Evolutionary conservation across 2,888 invertebrate species (phyloP).

Genomic region (Frankliniella fusca): DNA sequence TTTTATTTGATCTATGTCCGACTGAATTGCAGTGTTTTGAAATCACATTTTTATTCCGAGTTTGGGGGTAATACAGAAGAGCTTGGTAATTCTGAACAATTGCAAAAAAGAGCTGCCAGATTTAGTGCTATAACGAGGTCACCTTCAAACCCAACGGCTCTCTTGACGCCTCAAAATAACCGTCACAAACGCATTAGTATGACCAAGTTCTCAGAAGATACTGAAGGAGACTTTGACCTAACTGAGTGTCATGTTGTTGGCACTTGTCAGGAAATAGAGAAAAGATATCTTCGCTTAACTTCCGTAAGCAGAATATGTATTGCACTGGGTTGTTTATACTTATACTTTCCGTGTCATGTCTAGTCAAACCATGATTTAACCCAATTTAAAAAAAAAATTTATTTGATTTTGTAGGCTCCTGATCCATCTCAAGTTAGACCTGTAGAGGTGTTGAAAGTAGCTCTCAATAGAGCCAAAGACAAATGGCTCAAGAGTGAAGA

Average conservation of each 20-base stretch:
- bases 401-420: constrained; percentile 66
- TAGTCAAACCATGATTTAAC: constrained; percentile 18
- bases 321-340: constrained; percentile 28
- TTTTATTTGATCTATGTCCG: constrained; percentile 28
- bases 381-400: too few relatives aligned
- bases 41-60: constrained; percentile 59
- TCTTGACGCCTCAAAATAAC: constrained; percentile 31
- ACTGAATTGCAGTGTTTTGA: constrained; percentile 36
- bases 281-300: constrained; percentile 91
- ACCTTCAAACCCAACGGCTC: constrained; percentile 30
- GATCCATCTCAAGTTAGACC: constrained; percentile 89
- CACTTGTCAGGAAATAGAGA: constrained; percentile 90
- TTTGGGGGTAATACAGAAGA: constrained; percentile 57
- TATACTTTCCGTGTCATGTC: constrained; percentile 24
- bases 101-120: constrained; percentile 85
- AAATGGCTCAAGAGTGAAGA: constrained; percentile 88
- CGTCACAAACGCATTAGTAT: constrained; percentile 28
- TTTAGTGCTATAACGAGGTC: constrained; percentile 56
- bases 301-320: constrained; percentile 48
- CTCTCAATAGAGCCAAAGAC: constrained; percentile 84
- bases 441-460: constrained; percentile 73
- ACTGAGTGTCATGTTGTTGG: constrained; percentile 88
- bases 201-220: constrained; percentile 53
- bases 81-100: constrained; percentile 53
- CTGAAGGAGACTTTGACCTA: constrained; percentile 65